Percentiles rank a stretch among this genome's conserved stretches.
These are phyloP conservation scores for Chaenodraco wilsoni DNA, from an alignment of 2,797 vertebrate species.

Conservation along the genomic window DNA sequence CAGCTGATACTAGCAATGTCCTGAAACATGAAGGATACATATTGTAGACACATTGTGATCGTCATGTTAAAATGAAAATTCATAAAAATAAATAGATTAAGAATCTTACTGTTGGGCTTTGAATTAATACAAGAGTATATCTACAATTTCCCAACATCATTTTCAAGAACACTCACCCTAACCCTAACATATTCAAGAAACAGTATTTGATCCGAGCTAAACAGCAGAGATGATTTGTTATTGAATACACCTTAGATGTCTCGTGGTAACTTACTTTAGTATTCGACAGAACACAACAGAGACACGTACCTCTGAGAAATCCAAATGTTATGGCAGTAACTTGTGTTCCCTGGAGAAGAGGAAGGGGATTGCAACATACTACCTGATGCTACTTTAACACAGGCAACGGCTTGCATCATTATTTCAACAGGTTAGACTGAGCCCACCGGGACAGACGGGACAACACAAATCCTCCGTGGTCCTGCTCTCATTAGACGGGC, in stretches of 20 bases:
- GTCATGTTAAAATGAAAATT: not conserved
- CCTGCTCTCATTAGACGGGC: conserved; percentile 46
- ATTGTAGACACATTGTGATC: not conserved
- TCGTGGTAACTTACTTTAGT: not conserved
- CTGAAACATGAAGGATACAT: not conserved
- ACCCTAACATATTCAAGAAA: no score
- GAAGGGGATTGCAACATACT: conserved; percentile 56
- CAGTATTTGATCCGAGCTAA: not conserved
- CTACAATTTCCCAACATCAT: not conserved
- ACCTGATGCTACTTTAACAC: conserved; percentile 28
- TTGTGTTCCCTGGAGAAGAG: conserved; percentile 43
- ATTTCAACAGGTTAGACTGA: conserved; percentile 69
- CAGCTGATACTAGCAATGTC: not conserved
- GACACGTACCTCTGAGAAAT: conserved; percentile 39
- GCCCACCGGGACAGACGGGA: conserved; percentile 44
- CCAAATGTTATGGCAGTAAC: conserved; percentile 46
- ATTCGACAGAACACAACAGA: conserved; percentile 22
- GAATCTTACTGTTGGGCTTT: not conserved
- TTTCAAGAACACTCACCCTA: not conserved
- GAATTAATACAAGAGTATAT: not conserved
- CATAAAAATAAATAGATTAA: rapidly evolving
- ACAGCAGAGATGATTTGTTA: not conserved
- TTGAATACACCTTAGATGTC: not conserved
- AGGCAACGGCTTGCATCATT: conserved; percentile 74
- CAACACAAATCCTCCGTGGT: conserved; percentile 47